Percentiles rank a stretch among this genome's conserved stretches.
These are phyloP conservation scores for Anisognathus igniventris DNA, from an alignment of 2,797 vertebrate species.

Conservation along the genomic window DNA sequence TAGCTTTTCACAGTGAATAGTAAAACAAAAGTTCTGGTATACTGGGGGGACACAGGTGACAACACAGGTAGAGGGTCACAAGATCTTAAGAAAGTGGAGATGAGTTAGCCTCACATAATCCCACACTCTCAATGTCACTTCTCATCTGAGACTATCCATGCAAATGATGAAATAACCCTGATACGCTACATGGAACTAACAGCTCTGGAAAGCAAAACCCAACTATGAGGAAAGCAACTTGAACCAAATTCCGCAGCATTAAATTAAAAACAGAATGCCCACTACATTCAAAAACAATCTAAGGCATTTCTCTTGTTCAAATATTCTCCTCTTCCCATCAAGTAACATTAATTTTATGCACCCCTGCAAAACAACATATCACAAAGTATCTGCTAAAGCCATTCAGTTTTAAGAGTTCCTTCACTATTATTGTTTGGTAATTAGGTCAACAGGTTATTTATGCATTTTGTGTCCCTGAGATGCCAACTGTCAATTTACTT, in stretches of 20 bases:
- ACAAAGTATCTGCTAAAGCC: background rate
- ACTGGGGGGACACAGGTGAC: background rate
- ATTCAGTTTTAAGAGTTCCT: background rate
- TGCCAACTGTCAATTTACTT: background rate
- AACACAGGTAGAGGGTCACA: background rate
- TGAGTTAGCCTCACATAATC: background rate
- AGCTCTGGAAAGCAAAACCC: background rate
- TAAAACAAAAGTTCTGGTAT: background rate
- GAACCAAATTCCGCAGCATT: background rate
- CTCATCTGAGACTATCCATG: background rate
- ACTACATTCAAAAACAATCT: background rate
- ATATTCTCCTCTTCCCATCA: background rate
- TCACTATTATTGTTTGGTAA: background rate
- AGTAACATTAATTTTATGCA: background rate
- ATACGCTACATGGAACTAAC: fast-evolving
- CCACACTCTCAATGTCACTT: background rate
- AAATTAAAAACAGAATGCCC: background rate
- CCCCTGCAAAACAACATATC: background rate
- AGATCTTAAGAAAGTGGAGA: background rate
- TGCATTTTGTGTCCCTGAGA: fast-evolving
- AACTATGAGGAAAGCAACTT: background rate
- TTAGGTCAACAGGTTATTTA: background rate
- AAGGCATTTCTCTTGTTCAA: background rate
- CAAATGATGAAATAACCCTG: background rate
- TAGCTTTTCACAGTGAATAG: background rate